Evolutionary conservation across 2,797 vertebrate genomes (phyloP).

Genomic region (Alca torda): DNA sequence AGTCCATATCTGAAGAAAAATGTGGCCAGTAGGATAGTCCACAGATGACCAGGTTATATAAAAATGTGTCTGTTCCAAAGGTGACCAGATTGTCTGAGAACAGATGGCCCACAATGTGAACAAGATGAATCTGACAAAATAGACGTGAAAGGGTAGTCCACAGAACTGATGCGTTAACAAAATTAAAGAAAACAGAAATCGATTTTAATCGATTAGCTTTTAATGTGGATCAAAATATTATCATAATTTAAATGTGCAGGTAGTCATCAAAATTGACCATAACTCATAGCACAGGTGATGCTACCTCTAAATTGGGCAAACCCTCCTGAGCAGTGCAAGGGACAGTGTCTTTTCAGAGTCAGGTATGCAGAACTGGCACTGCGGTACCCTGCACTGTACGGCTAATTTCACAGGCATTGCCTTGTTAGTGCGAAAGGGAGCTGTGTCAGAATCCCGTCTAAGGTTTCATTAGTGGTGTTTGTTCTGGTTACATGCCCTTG

Average conservation of each 20-base stretch:
- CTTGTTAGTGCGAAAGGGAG: not conserved
- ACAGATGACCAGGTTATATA: not conserved
- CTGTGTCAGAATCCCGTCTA: not conserved
- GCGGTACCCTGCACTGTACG: not conserved
- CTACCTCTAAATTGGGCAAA: not conserved
- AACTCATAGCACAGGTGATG: not conserved
- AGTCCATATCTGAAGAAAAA: not conserved
- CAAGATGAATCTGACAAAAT: not conserved
- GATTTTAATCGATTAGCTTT: not conserved
- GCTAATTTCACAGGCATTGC: not conserved
- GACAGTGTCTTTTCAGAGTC: not conserved
- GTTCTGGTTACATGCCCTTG: not conserved
- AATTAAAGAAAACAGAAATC: not conserved
- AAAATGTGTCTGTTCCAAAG: not conserved
- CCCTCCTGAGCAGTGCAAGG: not conserved
- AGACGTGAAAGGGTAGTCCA: not conserved
- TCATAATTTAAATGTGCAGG: not conserved
- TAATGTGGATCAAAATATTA: not conserved
- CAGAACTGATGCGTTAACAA: not conserved
- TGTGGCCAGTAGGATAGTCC: fast-evolving
- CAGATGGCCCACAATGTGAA: not conserved
- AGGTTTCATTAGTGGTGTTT: not conserved
- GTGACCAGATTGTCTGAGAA: not conserved
- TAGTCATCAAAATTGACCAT: not conserved
- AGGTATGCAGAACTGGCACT: not conserved